Base-by-base conservation (phyloP, 2,888 invertebrate species). In the Hemaris fuciformis region DNA sequence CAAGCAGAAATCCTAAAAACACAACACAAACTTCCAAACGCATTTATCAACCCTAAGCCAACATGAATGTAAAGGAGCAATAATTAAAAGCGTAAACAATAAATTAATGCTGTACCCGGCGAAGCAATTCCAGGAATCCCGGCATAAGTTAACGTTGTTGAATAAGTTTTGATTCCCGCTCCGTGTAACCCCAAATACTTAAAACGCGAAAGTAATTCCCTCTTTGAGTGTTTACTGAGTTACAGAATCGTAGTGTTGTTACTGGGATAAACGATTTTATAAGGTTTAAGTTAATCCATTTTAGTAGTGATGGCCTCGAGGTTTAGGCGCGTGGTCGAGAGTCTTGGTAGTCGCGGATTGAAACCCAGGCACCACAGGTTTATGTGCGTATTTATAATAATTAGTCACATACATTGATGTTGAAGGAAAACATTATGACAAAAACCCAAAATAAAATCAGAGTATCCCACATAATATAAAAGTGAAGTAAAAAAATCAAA, bases 201-300 rank as follows among this genome's bases (percentile, higher is more conserved):
- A 66, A 73, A 76, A 76, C 69, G 68, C n/a, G 67, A 77, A 79
- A 77, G 75, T 74, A 77, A 76, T 74, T 66, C 66, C 64, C 60
- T 60, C 66, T 48, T 59, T 61, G 69, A 72, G 67, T 73, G 71
- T 70, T 72, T 72, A 65, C 63, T 18, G 57, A 59, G 60, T 31
- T 43, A 60, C 59, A 56, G 56, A 41, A 23, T 15, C 46, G 57
- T 61, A 59, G 59, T 59, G 57, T 46, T 45, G 61, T 57, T 25
- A 18, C 53, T 7, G n/a, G 1, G 23, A 25, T 25, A 42, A 46
- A n/a, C 6, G n/a, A n/a, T 6, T 23, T 1, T n/a, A 13, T 3
- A n/a, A 13, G n/a, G n/a, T n/a, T n/a, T n/a, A n/a, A n/a, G n/a
- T n/a, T n/a, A n/a, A n/a, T n/a, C n/a, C n/a, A n/a, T n/a, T n/a